A percentile compares a stretch with the other conserved stretches of the same genome.
These are phyloP conservation scores for Triops cancriformis DNA, from an alignment of 1,140 invertebrate genomes.

Conservation along the genomic window DNA sequence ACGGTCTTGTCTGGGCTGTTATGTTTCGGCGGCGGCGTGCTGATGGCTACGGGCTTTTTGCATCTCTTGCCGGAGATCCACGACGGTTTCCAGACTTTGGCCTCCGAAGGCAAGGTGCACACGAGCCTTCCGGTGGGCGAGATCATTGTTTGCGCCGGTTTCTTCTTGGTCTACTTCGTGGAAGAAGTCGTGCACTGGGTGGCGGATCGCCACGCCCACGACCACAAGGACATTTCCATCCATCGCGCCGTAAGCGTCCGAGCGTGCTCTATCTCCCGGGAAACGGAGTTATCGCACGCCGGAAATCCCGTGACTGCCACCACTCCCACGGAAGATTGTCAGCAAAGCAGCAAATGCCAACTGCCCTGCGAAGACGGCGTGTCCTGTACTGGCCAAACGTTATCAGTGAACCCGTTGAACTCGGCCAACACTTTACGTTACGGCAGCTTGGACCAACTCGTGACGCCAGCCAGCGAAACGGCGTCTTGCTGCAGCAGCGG, in stretches of 20 bases:
- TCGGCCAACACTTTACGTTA: neutral
- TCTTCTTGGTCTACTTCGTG: slow-evolving; percentile 75
- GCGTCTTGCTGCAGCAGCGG: neutral
- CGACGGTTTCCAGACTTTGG: slow-evolving; percentile 49
- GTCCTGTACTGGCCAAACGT: slow-evolving; percentile 17
- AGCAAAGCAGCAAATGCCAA: neutral
- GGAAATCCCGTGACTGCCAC: neutral
- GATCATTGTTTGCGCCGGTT: slow-evolving; percentile 58
- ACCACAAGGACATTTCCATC: slow-evolving; percentile 22
- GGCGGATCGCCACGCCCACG: slow-evolving; percentile 23
- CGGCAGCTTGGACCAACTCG: neutral
- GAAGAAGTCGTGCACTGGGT: slow-evolving; percentile 63
- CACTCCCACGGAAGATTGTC: neutral
- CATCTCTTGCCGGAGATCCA: slow-evolving; percentile 82
- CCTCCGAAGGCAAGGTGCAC: slow-evolving; percentile 18
- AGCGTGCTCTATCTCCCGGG: slow-evolving; percentile 24
- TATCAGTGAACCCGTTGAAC: neutral
- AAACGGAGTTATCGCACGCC: neutral
- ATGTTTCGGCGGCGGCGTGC: slow-evolving; percentile 82
- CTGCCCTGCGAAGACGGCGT: slow-evolving; percentile 15
- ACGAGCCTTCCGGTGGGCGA: slow-evolving; percentile 57
- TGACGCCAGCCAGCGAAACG: neutral
- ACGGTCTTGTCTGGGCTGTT: slow-evolving; percentile 51
- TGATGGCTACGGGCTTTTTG: slow-evolving; percentile 79
- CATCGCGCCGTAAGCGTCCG: slow-evolving; percentile 25